Evolutionary conservation across 2,113 vertebrate species (phyloP), one percentile per base, ranked within the genome.

Genomic region (Microtus ochrogaster): DNA sequence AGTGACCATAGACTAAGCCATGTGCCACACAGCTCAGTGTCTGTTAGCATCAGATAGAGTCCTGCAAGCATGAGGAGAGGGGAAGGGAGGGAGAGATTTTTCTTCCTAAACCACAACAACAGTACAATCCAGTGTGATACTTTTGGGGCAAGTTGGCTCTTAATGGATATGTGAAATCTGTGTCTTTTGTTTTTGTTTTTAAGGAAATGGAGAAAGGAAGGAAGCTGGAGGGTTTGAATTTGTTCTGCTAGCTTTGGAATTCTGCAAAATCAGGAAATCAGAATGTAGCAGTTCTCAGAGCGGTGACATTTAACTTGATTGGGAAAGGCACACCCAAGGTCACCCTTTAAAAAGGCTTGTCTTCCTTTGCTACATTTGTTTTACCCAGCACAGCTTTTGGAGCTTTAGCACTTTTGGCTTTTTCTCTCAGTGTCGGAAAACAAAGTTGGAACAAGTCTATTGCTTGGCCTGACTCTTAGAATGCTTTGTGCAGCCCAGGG

Each of bases 201-300:
- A 92, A 97, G 97, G 97, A 97, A 97, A 97, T 87, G 92, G 95
- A 97, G 96, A 97, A 95, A 97, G 97, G 97, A 98, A 98, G 97
- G 97, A 98, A 97, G 86, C 97, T 89, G 78, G 95, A 96, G 86
- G 90, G 85, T 94, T 97, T 96, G 90, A 96, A 96, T 97, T 94
- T 63, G 89, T 96, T 97, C 78, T 92, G 95, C 96, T 97, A 91
- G 90, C 96, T 98, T 92, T 95, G 96, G 96, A 70, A 96, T 97
- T 97, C 92, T 97, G 97, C 96, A 95, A 95, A 92, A 95, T 97
- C 97, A 97, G 97, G 97, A 98, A 98, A 97, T 97, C 95, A 97
- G 97, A 97, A 92, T 86, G 97, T 52, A 97, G 93, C 94, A 89
- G 88, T 95, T 96, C 96, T 97, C 97, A 96, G 94, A 85, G 96